Base-by-base conservation (phyloP, 1,140 invertebrate species). In the Phortica variegata region DNA sequence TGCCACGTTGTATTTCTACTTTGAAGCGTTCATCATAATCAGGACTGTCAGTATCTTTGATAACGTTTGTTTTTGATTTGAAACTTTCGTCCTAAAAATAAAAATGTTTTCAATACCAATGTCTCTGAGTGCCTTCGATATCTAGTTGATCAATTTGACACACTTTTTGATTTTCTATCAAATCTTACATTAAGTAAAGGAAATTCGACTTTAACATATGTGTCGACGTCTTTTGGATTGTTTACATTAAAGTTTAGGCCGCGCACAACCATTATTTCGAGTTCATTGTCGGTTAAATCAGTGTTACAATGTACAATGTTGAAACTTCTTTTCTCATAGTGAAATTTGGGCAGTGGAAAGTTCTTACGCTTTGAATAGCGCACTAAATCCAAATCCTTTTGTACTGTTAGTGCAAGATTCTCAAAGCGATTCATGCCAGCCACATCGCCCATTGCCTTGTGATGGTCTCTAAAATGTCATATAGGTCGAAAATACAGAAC, bases 201-300 rank as follows among this genome's bases (percentile, higher is more conserved):
- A 78, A 97, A 93, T 73, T 97, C 93, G 62, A 90, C 90, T 73
- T 88, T 93, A 5, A 97, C 89, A 77, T 93, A 98, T 3, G 94
- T 97, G 66, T 97, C 93, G 38, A 95, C 82, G 53, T 97, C 92
- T 68, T 91, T 90, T 1, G 91, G 84, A 75, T 90, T 89, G 47
- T 84, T 76, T 21, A 90, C 90, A 78, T 84, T 87, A 75, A 91
- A 95, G 61, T 91, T 93, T 37, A 96, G 84, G 31, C 94, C 95
- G 65, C 91, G 83, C 2, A 95, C 78, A 50, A 97, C 85, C 20
- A 82, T 84, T 49, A 98, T 79, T 80, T 97, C 91, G 47, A 97
- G 78, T 58, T 97, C 94, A 74, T 89, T 89, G 70, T 95, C 93
- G 36, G 84, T 88, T 47, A 98, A 79, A 73, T 98, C 95, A 36